Conservation (phyloP, 2,888 invertebrate species). For the Leuctra nigra region DNA sequence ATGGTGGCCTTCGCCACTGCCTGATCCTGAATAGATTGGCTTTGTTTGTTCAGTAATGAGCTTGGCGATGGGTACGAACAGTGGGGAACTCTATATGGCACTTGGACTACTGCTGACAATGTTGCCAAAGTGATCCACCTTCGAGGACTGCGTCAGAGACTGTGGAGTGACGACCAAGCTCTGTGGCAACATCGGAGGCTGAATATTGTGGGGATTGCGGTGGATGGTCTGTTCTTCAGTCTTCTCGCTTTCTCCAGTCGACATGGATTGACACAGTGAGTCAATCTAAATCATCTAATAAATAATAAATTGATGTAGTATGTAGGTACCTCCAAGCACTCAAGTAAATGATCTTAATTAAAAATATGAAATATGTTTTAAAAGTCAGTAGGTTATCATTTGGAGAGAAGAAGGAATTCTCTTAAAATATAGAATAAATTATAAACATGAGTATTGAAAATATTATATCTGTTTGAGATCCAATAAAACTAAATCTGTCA, state of each 20-base stretch:
- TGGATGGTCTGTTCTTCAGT: constrained; percentile 52
- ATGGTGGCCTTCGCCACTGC: too few relatives aligned
- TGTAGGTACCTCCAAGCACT: too few relatives aligned
- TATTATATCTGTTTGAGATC: too few relatives aligned
- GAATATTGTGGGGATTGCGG: constrained; percentile 40
- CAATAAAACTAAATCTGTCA: too few relatives aligned
- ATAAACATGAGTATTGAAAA: too few relatives aligned
- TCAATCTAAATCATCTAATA: neutral
- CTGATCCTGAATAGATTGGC: too few relatives aligned
- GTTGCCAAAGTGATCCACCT: constrained; percentile 41
- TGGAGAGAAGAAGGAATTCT: too few relatives aligned
- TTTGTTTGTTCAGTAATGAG: constrained; percentile 16
- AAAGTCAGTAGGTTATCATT: too few relatives aligned
- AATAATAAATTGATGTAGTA: too few relatives aligned
- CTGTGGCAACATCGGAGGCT: constrained; percentile 37
- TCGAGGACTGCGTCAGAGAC: constrained; percentile 46
- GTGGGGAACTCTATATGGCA: constrained; percentile 56
- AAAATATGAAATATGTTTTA: too few relatives aligned
- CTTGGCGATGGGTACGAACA: constrained; percentile 49
- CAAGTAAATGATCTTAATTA: too few relatives aligned
- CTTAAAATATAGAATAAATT: too few relatives aligned
- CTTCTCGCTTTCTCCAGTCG: constrained; percentile 48
- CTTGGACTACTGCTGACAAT: constrained; percentile 43
- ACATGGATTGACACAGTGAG: constrained; percentile 52
- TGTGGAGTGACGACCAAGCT: constrained; percentile 39